Base-by-base conservation (phyloP, 2,888 invertebrate genomes). In the Cenopis cana region DNA sequence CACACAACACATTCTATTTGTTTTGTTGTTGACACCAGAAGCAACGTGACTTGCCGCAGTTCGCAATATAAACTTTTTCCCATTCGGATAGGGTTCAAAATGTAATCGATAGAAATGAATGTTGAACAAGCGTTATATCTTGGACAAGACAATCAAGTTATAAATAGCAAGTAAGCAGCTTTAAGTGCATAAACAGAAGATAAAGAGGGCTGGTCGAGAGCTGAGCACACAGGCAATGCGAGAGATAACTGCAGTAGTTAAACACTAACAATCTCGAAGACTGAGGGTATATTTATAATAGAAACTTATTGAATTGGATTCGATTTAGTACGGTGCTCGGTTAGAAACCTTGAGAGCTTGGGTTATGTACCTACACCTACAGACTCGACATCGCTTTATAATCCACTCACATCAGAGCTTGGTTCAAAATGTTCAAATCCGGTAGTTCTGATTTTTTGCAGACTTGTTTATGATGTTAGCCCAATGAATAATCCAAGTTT, bases 131-230 rank as follows among this genome's bases (percentile, higher is more conserved):
- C 38, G 38, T 33, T 60, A 41, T 49, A 64, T 64, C 64, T 52
- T 36, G 41, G 36, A 68, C 61, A 61, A 68, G 33, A 69, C 69
- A 57, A 64, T 64, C 57, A 64, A 68, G 49, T 56, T 69, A 64
- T 64, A 64, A 69, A 64, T 64, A 57, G 64, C 56, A 24, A 38
- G 55, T 50, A 57, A 65, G 64, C 59, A 57, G 49, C 52, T 20
- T 33, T 17, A 57, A 57, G 64, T 69, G 52, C 59, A 52, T 65
- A 70, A 65, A 70, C 69, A 65, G 59, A 57, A 33, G 69, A 70
- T 70, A 70, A 68, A 29, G 54, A 5, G 52, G 62, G 17, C 12
- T 12, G 14, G 24, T 59, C 12, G 29, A 70, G 70, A 33, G 70
- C 65, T 66, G 24, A 36, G 59, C 54, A 70, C 18, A 65, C 46